A percentile compares a stretch with the other conserved stretches of the same genome.
These are phyloP conservation scores for Garrulus glandarius DNA, from an alignment of 2,797 vertebrate genomes.

Conservation along the genomic window DNA sequence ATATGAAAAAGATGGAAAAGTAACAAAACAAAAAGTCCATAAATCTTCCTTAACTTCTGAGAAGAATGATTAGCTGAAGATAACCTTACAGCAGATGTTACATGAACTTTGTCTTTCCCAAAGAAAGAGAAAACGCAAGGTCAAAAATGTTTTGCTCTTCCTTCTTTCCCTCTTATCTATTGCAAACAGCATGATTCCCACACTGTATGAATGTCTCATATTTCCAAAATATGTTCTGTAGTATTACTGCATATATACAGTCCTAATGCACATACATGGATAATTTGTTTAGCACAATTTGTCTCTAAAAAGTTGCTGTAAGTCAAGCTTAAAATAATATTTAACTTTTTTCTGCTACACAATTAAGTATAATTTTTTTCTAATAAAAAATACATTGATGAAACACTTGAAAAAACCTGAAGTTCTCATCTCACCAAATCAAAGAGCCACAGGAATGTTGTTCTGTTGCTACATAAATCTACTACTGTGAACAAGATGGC, in stretches of 20 bases:
- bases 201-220: neutral
- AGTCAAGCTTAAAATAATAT: neutral
- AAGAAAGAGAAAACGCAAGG: neutral
- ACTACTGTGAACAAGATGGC: neutral
- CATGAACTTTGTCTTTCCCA: neutral
- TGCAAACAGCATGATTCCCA: neutral
- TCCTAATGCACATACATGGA: neutral
- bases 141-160: neutral
- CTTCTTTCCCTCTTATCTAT: neutral
- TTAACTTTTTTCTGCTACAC: neutral
- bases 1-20: neutral
- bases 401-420: neutral
- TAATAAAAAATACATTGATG: neutral
- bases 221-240: neutral
- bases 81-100: neutral
- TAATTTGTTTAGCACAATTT: neutral
- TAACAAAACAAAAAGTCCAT: neutral
- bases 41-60: neutral
- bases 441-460: neutral
- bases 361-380: neutral
- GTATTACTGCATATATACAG: neutral
- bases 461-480: neutral
- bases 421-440: neutral
- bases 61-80: neutral
- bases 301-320: neutral